Conservation (phyloP, 2,797 vertebrate species). For the Sebastes paucispinis region DNA sequence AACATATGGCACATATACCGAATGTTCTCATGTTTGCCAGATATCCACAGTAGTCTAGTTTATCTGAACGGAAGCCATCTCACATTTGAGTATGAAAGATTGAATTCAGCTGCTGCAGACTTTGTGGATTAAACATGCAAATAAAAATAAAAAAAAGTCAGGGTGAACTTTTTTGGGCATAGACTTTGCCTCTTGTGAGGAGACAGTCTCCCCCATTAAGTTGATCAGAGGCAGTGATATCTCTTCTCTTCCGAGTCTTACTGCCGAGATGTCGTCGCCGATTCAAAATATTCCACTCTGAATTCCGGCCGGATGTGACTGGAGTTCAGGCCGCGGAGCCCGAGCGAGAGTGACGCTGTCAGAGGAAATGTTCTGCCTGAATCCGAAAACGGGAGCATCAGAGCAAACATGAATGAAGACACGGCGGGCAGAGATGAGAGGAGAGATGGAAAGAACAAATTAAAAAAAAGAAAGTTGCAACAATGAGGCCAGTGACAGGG, state of each 20-base stretch:
- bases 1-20: neutral
- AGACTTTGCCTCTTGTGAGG: slow-evolving; percentile 3
- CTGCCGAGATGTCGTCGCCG: slow-evolving; percentile 35
- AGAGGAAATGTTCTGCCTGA: slow-evolving; percentile 66
- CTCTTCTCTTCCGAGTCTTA: slow-evolving; percentile 32
- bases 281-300: slow-evolving; percentile 55
- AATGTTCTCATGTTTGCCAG: slow-evolving; percentile 1
- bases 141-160: neutral
- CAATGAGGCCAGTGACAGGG: slow-evolving; percentile 52
- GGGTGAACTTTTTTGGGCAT: slow-evolving; percentile 10
- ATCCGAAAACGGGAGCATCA: slow-evolving; percentile 59
- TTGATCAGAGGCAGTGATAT: slow-evolving; percentile 55
- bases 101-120: slow-evolving; percentile 2
- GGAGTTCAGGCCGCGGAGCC: slow-evolving; percentile 45
- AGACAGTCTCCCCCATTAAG: slow-evolving; percentile 50
- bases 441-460: slow-evolving; percentile 29
- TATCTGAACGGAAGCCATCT: neutral
- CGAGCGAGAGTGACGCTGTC: slow-evolving; percentile 64
- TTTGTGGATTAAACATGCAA: slow-evolving; percentile 2
- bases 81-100: neutral
- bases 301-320: slow-evolving; percentile 61
- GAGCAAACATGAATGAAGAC: slow-evolving; percentile 48
- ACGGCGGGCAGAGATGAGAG: slow-evolving; percentile 28
- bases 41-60: neutral
- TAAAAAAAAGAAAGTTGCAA: slow-evolving; percentile 22